A percentile compares a stretch with the other conserved stretches of the same genome.
These are phyloP conservation scores for Megalops atlanticus DNA, from an alignment of 2,113 vertebrate genomes.

Conservation along the genomic window DNA sequence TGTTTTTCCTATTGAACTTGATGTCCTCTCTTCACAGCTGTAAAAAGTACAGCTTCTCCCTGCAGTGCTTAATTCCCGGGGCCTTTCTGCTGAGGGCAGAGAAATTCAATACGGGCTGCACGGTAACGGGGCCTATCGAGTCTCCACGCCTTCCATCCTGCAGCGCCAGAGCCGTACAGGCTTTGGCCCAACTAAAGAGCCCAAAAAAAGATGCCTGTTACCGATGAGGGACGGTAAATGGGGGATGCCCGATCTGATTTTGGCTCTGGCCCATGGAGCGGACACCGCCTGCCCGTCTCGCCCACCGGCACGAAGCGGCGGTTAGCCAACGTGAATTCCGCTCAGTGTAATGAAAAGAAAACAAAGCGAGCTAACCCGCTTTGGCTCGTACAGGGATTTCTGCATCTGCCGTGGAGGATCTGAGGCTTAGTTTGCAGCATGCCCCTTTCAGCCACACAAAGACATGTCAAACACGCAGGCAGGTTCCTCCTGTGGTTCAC, in stretches of 20 bases:
- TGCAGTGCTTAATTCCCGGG: neutral
- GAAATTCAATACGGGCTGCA: constrained; percentile 16
- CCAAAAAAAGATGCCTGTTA: too few species aligned
- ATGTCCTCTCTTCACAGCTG: neutral
- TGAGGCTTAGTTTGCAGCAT: constrained; percentile 11
- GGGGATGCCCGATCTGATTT: too few species aligned
- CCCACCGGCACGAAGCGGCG: neutral
- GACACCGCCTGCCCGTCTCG: too few species aligned
- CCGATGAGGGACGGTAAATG: neutral
- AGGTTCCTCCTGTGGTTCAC: too few species aligned
- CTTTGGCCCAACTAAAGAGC: too few species aligned
- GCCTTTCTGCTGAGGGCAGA: constrained; percentile 11
- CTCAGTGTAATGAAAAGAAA: too few species aligned
- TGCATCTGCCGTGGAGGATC: constrained; percentile 41
- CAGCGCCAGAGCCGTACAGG: neutral
- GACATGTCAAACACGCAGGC: constrained; percentile 10
- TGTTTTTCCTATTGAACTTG: constrained; percentile 3
- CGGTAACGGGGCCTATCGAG: constrained; percentile 17
- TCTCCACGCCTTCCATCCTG: neutral
- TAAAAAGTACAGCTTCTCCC: neutral
- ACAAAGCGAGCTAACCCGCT: neutral
- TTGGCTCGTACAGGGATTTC: neutral
- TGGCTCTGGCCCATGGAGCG: neutral
- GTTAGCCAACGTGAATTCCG: neutral
- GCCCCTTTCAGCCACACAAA: neutral